A percentile compares a stretch with the other conserved stretches of the same genome.
These are phyloP conservation scores for Ardeotis arabs DNA, from an alignment of 2,113 vertebrate genomes.

Conservation along the genomic window DNA sequence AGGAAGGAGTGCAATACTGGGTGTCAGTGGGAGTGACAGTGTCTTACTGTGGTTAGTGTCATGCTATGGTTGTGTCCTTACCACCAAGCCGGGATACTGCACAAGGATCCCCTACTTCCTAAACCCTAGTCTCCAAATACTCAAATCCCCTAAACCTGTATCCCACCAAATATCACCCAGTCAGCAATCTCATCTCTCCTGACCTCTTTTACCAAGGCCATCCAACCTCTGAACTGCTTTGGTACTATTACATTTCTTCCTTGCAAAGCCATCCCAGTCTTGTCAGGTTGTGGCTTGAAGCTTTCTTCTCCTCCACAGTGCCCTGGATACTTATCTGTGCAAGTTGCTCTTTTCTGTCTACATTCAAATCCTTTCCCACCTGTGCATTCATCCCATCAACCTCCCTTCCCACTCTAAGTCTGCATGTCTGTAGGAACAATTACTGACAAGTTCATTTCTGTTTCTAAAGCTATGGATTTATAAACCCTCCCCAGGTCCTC, in stretches of 20 bases:
- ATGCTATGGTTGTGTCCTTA: not conserved
- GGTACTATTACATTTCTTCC: not conserved
- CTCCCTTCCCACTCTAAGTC: not conserved
- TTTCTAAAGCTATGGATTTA: conserved; percentile 11
- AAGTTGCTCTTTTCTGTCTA: not conserved
- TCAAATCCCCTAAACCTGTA: not conserved
- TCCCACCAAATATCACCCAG: not conserved
- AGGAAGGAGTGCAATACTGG: not conserved
- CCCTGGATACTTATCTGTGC: not conserved
- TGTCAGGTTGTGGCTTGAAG: not conserved
- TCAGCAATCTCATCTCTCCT: not conserved
- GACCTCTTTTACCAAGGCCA: not conserved
- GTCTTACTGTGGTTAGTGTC: not conserved
- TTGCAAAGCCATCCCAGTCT: not conserved
- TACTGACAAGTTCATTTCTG: not conserved
- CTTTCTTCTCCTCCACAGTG: not conserved
- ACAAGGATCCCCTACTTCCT: not conserved
- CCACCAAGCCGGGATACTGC: not conserved
- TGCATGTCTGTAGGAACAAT: not conserved
- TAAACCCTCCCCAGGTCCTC: not conserved
- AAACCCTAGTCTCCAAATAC: not conserved
- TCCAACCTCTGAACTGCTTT: not conserved
- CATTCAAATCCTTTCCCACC: not conserved
- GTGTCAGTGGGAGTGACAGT: not conserved
- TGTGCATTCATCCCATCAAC: not conserved